Conservation (phyloP, 2,113 vertebrate genomes). For the Ailurus styani region DNA sequence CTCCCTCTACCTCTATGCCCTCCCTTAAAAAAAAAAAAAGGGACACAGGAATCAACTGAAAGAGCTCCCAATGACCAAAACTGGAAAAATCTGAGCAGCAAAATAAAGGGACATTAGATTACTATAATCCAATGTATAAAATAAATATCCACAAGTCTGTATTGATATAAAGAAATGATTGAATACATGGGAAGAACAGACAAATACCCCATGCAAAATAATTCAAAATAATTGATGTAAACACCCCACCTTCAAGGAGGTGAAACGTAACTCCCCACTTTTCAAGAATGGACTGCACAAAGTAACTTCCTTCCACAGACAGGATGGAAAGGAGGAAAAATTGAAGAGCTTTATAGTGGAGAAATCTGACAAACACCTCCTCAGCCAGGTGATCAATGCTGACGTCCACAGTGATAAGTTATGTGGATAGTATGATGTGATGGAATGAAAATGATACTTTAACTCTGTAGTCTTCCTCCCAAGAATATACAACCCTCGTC, state of each 20-base stretch:
- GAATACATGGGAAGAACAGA: background rate
- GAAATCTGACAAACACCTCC: background rate
- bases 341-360: background rate
- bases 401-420: background rate
- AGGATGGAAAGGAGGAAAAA: background rate
- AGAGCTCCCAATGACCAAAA: background rate
- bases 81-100: background rate
- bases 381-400: background rate
- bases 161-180: background rate
- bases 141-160: background rate
- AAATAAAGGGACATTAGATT: background rate
- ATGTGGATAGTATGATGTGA: background rate
- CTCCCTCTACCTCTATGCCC: background rate
- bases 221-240: background rate
- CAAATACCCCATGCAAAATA: background rate
- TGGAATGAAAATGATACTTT: background rate
- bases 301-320: background rate
- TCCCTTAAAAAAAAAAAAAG: background rate
- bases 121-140: background rate
- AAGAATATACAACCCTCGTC: background rate
- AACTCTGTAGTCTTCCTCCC: background rate
- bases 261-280: background rate
- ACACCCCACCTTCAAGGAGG: background rate
- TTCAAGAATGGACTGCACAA: background rate
- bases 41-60: background rate